Evolutionary conservation across 2,888 invertebrate species (phyloP).

Genomic region (Palloptera scutellata): DNA sequence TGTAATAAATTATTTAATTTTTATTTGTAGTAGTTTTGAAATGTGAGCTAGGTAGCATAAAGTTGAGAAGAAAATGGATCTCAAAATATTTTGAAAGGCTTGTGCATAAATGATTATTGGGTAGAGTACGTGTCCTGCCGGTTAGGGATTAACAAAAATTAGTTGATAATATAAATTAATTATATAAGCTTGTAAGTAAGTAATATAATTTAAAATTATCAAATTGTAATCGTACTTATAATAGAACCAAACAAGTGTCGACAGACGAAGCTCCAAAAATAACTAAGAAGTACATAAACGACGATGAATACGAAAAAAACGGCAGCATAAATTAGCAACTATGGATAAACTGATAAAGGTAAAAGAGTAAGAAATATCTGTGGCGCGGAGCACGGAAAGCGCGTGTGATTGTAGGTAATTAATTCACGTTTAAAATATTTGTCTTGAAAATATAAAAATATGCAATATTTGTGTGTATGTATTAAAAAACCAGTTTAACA

Average conservation of each 20-base stretch:
- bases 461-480: neutral
- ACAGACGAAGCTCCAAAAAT: neutral
- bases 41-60: too few relatives aligned
- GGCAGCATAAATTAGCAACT: slow-evolving; percentile 56
- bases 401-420: slow-evolving; percentile 20
- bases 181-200: too few relatives aligned
- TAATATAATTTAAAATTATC: too few relatives aligned
- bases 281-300: neutral
- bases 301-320: slow-evolving; percentile 35
- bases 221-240: neutral
- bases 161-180: too few relatives aligned
- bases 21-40: too few relatives aligned
- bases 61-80: too few relatives aligned
- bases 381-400: slow-evolving; percentile 39
- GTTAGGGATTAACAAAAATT: neutral
- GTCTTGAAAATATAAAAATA: neutral
- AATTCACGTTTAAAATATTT: slow-evolving; percentile 22
- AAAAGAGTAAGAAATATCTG: slow-evolving; percentile 48
- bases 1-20: too few relatives aligned
- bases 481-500: slow-evolving; percentile 14
- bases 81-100: too few relatives aligned
- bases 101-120: too few relatives aligned
- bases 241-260: neutral
- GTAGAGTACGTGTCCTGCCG: too few relatives aligned
- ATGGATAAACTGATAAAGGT: slow-evolving; percentile 44